Conservation (phyloP, 2,888 invertebrate genomes). For the Sarcophaga subvicina region DNA sequence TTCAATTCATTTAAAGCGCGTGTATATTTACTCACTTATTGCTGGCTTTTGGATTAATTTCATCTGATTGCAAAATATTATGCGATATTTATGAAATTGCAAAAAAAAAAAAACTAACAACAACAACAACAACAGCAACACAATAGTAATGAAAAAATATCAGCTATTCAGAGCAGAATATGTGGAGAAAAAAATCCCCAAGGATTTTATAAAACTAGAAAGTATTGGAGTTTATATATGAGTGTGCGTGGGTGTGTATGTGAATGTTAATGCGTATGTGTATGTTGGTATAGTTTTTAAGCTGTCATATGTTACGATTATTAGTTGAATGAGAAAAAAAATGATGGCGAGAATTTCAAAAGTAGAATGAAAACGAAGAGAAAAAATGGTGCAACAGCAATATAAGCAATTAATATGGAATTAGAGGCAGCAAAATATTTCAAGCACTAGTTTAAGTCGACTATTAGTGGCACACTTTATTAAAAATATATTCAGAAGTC, state of each 20-base stretch:
- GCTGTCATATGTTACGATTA: constrained; percentile 51
- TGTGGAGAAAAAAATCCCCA: constrained; percentile 10
- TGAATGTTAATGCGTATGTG: too few species aligned
- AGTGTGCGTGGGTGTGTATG: background rate
- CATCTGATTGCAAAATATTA: constrained; percentile 19
- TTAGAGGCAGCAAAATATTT: background rate
- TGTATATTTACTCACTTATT: constrained; percentile 26
- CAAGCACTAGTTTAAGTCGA: background rate
- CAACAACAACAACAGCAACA: constrained; percentile 14
- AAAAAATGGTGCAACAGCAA: background rate
- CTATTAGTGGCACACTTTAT: background rate
- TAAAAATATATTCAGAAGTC: background rate
- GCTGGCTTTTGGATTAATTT: constrained; percentile 50
- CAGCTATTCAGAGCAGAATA: background rate
- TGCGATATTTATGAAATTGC: background rate
- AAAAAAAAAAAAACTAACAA: constrained; percentile 3
- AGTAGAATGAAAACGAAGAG: background rate
- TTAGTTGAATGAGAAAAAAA: constrained; percentile 23
- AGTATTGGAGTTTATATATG: background rate
- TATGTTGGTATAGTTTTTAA: constrained; percentile 33
- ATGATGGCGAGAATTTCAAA: background rate
- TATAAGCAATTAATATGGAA: constrained; percentile 16
- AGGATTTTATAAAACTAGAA: constrained; percentile 42
- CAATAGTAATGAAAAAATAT: background rate
- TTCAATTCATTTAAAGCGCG: background rate